Conservation (phyloP, 2,113 vertebrate species). For the Indicator maculatus region DNA sequence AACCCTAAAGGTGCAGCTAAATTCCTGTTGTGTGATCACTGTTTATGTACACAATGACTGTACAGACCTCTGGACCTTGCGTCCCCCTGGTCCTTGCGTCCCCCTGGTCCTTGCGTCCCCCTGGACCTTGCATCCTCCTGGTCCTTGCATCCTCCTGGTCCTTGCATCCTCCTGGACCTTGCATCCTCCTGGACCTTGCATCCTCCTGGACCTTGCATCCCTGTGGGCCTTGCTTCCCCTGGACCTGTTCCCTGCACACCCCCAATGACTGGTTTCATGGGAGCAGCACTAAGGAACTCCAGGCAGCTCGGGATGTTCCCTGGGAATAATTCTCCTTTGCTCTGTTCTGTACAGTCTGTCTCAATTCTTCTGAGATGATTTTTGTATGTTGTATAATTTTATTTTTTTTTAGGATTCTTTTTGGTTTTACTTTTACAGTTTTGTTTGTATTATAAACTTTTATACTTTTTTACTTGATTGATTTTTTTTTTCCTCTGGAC, state of each 20-base stretch:
- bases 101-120: too few species aligned
- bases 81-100: too few species aligned
- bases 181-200: too few species aligned
- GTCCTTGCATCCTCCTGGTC: too few species aligned
- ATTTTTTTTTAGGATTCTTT: background rate
- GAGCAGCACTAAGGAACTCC: background rate
- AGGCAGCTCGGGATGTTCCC: conserved; percentile 20
- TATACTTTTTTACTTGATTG: background rate
- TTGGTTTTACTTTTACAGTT: background rate
- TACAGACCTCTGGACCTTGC: background rate
- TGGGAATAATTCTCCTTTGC: background rate
- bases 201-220: too few species aligned
- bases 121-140: too few species aligned
- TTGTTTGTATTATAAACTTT: background rate
- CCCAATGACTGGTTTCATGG: background rate
- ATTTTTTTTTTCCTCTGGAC: background rate
- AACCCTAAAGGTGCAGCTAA: background rate
- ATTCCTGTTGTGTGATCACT: background rate
- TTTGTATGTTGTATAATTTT: background rate
- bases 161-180: too few species aligned
- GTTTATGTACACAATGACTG: background rate
- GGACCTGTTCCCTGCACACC: background rate
- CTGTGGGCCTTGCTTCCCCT: too few species aligned
- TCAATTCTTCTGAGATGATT: background rate
- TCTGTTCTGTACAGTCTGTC: background rate